These are phyloP conservation scores for Psophia crepitans DNA, from an alignment of 2,113 vertebrate genomes.

Conservation along the genomic window DNA sequence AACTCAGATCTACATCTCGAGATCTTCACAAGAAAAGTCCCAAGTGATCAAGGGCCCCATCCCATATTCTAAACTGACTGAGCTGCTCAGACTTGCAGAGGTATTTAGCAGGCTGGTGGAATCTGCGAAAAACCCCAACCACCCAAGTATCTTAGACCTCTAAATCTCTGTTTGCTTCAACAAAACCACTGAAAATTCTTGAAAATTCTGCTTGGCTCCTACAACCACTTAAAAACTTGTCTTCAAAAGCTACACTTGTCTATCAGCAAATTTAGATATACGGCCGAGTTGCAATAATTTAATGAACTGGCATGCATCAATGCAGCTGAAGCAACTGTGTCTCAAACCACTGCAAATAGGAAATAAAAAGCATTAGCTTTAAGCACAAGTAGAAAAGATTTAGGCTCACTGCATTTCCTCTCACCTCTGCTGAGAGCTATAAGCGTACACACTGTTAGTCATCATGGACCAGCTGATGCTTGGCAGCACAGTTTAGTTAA, in stretches of 20 bases:
- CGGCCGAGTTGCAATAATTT: not conserved
- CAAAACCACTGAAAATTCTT: not conserved
- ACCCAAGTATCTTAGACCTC: not conserved
- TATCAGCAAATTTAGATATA: not conserved
- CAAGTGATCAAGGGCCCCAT: conserved; percentile 10
- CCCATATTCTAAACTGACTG: not conserved
- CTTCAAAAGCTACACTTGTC: not conserved
- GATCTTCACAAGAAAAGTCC: not conserved
- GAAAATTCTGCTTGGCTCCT: not conserved
- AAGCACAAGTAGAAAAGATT: not conserved
- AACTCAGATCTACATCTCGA: conserved; percentile 19
- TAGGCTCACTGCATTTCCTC: not conserved
- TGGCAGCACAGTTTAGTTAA: not conserved
- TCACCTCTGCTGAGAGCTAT: not conserved
- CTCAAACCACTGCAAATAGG: not conserved
- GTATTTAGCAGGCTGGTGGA: conserved; percentile 29
- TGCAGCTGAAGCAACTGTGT: not conserved
- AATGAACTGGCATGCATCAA: not conserved
- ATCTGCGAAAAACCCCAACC: not conserved
- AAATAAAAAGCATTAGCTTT: not conserved
- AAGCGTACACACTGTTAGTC: not conserved
- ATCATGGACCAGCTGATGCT: not conserved
- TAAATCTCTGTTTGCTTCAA: not conserved
- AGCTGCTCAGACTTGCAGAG: conserved; percentile 42
- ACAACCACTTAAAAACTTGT: not conserved